Base-by-base conservation (phyloP, 30 jellyfish, hydroid and myxozoan species). In the Cassiopea xamachana region DNA sequence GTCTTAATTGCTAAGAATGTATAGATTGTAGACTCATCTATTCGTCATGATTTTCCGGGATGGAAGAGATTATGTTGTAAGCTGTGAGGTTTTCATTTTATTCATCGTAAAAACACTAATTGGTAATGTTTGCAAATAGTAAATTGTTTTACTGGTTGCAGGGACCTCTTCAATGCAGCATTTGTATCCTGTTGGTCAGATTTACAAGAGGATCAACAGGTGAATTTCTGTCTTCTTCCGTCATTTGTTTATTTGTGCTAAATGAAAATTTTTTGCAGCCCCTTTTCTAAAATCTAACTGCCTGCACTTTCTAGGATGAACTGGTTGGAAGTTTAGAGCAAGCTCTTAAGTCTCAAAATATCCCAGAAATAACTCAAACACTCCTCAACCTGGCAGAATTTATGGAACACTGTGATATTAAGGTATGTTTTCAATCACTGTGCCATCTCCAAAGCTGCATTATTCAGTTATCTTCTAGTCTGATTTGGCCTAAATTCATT, bases 171-270 rank as follows among this genome's bases (percentile, higher is more conserved):
- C 97, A 94, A 94, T 71, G 98, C 98, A 1, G 98, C 99, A 44
- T 96, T 96, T 86, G 98, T 92, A 16, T 96, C 99, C 6, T 92
- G 98, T 60, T 96, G 99, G 99, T 92, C 98, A 48, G 99, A 96
- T 58, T 72, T 96, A 73, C 90, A 71, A 47, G 98, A 94, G 67
- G 98, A 94, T 18, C 98, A 94, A 61, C 98, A 90, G 92, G 97
- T 90, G 46, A 48, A 59, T 17, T n/a, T 58, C 74, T 14, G 15
- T 17, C 15, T 13, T 7, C 15, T 64, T 3, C 64, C 15, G 74
- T 64, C 15, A 64, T 64, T 7, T 9, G 2, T 64, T 7, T 64
- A 4, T 7, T 64, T 14, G 2, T 64, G 15, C 39, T 17, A 9
- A 7, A 7, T 5, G 8, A 27, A 5, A 2, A 17, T 64, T 64